A percentile compares a stretch with the other conserved stretches of the same genome.
These are phyloP conservation scores for Myiozetetes cayanensis DNA, from an alignment of 2,113 vertebrate species.

Conservation along the genomic window DNA sequence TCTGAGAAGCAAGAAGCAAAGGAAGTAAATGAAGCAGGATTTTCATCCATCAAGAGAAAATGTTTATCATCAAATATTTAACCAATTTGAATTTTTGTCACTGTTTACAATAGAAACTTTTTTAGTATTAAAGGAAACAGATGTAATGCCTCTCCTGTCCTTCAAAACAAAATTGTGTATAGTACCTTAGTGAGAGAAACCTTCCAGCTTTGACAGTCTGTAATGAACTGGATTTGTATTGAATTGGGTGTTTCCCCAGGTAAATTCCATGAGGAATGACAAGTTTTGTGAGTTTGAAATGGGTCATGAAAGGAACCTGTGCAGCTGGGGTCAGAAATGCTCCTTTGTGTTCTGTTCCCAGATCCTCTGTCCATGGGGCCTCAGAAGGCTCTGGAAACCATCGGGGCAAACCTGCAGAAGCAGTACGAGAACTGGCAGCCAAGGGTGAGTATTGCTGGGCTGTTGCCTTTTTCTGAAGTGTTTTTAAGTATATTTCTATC, in stretches of 20 bases:
- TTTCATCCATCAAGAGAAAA: slow-evolving; percentile 27
- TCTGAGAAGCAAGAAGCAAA: neutral
- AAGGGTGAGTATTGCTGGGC: slow-evolving; percentile 78
- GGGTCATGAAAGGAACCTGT: neutral
- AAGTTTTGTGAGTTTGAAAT: neutral
- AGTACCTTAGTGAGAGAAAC: neutral
- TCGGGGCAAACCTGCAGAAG: slow-evolving; percentile 96
- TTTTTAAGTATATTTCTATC: neutral
- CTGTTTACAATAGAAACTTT: neutral
- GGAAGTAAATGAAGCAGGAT: neutral
- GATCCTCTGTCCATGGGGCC: slow-evolving; percentile 98
- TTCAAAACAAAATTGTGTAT: neutral
- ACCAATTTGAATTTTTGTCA: neutral
- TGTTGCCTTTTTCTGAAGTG: neutral
- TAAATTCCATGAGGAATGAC: neutral
- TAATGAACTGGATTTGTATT: neutral
- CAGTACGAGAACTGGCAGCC: slow-evolving; percentile 99
- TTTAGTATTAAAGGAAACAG: neutral
- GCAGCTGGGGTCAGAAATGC: neutral
- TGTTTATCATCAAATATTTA: neutral
- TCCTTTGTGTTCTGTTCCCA: slow-evolving; percentile 45
- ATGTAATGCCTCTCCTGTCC: neutral
- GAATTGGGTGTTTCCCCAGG: neutral
- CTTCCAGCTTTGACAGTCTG: neutral
- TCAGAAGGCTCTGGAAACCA: slow-evolving; percentile 98